phyloP scores from a whole-genome alignment of 2,888 invertebrate species.

The Uropetala carovei region DNA sequence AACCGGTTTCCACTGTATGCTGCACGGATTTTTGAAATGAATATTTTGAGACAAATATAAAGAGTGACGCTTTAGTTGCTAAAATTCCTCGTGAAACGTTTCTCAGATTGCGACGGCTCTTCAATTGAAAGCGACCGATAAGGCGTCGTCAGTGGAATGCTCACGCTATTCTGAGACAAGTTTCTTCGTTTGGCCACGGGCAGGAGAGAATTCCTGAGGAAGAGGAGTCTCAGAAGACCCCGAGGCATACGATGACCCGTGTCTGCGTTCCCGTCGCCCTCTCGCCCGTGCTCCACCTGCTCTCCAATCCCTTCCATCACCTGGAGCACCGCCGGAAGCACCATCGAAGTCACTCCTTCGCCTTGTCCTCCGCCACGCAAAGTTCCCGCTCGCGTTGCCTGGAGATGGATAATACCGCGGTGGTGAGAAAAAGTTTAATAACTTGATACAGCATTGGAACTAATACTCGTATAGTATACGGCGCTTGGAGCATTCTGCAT shows the following conservation, averaged over 20 bases:
- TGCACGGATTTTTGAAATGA: no score
- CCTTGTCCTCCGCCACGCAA: not conserved
- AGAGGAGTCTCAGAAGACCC: not conserved
- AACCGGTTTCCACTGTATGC: no score
- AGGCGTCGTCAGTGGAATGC: not conserved
- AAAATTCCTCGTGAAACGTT: no score
- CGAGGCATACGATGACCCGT: conserved; percentile 16
- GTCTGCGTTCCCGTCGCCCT: not conserved
- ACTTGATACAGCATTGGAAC: no score
- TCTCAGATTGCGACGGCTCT: no score
- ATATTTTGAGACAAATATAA: no score
- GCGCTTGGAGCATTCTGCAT: no score
- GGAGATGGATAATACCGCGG: no score
- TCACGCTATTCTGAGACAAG: conserved; percentile 17
- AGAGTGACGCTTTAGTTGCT: no score
- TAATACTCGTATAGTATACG: no score
- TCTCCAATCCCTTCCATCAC: not conserved
- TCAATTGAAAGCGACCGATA: no score
- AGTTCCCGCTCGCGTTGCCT: not conserved
- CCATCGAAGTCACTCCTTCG: not conserved
- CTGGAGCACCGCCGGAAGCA: not conserved
- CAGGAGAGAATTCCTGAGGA: conserved; percentile 43
- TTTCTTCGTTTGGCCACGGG: conserved; percentile 11
- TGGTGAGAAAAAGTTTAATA: no score
- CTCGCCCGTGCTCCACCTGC: not conserved